Conservation (phyloP, 2,113 vertebrate genomes). For the rabbit (Oryctolagus cuniculus) region DNA sequence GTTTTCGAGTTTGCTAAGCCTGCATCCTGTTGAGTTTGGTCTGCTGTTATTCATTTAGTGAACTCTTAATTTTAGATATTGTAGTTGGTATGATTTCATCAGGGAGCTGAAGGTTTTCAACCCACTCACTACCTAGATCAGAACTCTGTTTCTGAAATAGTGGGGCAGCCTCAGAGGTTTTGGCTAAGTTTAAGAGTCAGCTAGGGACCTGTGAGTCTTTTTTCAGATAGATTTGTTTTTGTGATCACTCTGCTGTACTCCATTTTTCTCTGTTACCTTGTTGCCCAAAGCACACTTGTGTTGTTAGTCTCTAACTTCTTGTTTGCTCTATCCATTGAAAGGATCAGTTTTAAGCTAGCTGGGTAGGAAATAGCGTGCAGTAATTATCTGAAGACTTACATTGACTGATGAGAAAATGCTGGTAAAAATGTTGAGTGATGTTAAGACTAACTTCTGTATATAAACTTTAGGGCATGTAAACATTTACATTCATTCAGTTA, state of each 20-base stretch:
- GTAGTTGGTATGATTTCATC: neutral
- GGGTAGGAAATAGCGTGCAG: neutral
- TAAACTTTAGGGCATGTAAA: conserved; percentile 23
- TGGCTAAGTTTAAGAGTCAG: neutral
- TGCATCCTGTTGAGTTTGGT: neutral
- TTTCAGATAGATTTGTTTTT: neutral
- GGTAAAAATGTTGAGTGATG: conserved; percentile 9
- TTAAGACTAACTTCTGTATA: neutral
- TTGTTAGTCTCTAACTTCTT: neutral
- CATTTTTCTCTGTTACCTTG: conserved; percentile 13
- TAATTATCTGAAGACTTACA: conserved; percentile 30
- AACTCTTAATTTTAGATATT: neutral
- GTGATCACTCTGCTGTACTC: neutral
- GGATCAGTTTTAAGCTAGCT: conserved; percentile 32
- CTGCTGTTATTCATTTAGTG: neutral
- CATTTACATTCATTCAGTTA: conserved; percentile 27
- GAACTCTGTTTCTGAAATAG: neutral
- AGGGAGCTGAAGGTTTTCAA: conserved; percentile 7
- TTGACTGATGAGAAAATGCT: conserved; percentile 2
- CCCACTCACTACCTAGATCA: neutral
- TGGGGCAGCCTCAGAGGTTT: neutral
- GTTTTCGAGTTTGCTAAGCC: neutral
- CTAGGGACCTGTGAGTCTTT: neutral
- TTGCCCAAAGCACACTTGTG: neutral
- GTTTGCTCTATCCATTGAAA: neutral